These are phyloP conservation scores for Aculops lycopersici DNA, from an alignment of 1,140 invertebrate genomes.

Conservation along the genomic window DNA sequence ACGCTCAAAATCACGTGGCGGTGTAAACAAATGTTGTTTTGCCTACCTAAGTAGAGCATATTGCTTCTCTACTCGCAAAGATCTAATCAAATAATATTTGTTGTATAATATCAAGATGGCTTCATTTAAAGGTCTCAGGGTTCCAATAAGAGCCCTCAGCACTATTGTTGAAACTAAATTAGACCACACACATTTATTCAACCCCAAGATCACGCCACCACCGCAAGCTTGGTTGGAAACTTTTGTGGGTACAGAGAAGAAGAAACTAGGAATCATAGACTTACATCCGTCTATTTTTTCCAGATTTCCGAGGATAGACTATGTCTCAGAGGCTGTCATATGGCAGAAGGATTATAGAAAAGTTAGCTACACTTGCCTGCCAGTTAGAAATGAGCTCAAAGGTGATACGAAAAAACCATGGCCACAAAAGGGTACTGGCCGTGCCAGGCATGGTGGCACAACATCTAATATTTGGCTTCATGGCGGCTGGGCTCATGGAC, in stretches of 20 bases:
- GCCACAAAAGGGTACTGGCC: conserved; percentile 70
- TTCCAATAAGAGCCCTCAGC: no score
- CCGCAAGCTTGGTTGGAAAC: conserved; percentile 72
- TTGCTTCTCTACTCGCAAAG: no score
- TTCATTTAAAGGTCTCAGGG: no score
- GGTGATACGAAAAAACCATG: conserved; percentile 68
- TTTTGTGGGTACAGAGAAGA: conserved; percentile 36
- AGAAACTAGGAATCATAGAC: conserved; percentile 46
- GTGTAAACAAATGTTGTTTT: no score
- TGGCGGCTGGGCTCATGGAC: conserved; percentile 55
- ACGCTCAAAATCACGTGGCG: no score
- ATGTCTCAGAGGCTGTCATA: conserved; percentile 47
- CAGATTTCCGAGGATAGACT: conserved; percentile 34
- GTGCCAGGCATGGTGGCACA: conserved; percentile 59
- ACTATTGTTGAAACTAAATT: no score
- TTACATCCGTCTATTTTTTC: conserved; percentile 64
- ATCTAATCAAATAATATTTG: no score
- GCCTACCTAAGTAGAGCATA: no score
- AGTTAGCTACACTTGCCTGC: conserved; percentile 28
- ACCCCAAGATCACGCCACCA: conserved; percentile 17
- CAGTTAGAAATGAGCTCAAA: conserved; percentile 41
- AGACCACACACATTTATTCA: no score
- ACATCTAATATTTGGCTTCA: conserved; percentile 44
- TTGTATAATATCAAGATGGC: no score
- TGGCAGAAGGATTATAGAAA: conserved; percentile 60